Percentiles rank a stretch among this genome's conserved stretches.
These are phyloP conservation scores for Rhadinocentrus ornatus DNA, from an alignment of 2,797 vertebrate species.

Conservation along the genomic window DNA sequence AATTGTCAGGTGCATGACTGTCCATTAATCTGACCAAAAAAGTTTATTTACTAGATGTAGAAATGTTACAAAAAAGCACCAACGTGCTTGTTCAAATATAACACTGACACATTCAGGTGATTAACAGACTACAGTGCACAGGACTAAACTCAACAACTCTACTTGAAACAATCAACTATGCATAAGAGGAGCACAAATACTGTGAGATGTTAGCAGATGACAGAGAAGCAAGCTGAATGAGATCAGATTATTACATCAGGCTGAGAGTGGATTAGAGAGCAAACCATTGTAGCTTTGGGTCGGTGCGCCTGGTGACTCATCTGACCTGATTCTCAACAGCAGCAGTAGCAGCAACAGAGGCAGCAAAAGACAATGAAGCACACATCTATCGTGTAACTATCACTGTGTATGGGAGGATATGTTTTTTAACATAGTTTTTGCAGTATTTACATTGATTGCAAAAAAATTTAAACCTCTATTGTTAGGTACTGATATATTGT, in stretches of 20 bases:
- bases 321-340: conserved; percentile 76
- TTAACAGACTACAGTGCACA: too few relatives aligned
- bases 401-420: conserved; percentile 28
- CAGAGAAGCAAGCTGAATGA: conserved; percentile 57
- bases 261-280: conserved; percentile 71
- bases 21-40: too few relatives aligned
- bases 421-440: conserved; percentile 8
- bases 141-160: neutral
- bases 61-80: too few relatives aligned
- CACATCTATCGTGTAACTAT: conserved; percentile 33
- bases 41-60: neutral
- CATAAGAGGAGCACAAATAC: conserved; percentile 16
- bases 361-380: conserved; percentile 35
- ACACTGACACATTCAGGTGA: too few relatives aligned
- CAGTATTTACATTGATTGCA: neutral
- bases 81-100: too few relatives aligned
- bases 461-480: too few relatives aligned
- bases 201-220: conserved; percentile 27
- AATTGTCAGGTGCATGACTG: too few relatives aligned
- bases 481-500: too few relatives aligned
- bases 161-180: conserved; percentile 12
- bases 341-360: conserved; percentile 33
- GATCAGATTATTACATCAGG: conserved; percentile 66
- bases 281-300: conserved; percentile 62
- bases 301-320: conserved; percentile 73